These are phyloP conservation scores for Papilio demoleus DNA, from an alignment of 2,888 invertebrate species.

Conservation along the genomic window DNA sequence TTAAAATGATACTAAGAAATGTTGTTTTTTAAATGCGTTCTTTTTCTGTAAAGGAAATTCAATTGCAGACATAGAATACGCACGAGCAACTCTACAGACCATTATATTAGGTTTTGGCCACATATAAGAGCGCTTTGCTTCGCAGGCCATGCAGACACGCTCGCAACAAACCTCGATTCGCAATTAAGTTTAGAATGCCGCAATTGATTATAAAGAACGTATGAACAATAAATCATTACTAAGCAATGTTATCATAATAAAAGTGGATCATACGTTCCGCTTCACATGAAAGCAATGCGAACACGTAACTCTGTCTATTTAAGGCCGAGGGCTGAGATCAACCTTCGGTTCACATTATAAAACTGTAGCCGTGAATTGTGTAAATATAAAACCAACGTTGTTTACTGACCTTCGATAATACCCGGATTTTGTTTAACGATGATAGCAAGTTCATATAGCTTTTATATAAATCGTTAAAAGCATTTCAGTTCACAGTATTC, in stretches of 20 bases:
- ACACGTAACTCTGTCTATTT: slow-evolving; percentile 49
- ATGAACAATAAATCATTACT: background rate
- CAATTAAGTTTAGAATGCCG: background rate
- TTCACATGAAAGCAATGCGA: slow-evolving; percentile 22
- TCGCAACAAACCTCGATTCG: background rate
- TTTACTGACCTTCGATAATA: slow-evolving; percentile 29
- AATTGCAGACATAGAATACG: too few relatives aligned
- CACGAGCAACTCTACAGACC: too few relatives aligned
- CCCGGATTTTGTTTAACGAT: slow-evolving; percentile 20
- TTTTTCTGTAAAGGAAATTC: background rate
- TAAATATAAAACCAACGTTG: slow-evolving; percentile 25
- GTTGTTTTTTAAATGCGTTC: too few relatives aligned
- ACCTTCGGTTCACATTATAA: slow-evolving; percentile 34
- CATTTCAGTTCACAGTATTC: background rate
- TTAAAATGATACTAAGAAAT: background rate
- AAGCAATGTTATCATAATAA: slow-evolving; percentile 11
- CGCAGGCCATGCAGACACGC: too few relatives aligned
- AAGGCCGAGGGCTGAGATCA: slow-evolving; percentile 42
- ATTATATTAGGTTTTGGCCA: too few relatives aligned
- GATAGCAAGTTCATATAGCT: slow-evolving; percentile 14
- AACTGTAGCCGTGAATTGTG: slow-evolving; percentile 2
- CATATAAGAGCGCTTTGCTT: too few relatives aligned
- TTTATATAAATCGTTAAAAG: background rate
- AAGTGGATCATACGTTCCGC: slow-evolving; percentile 38
- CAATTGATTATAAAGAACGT: background rate